Evolutionary conservation across 1,140 invertebrate genomes (phyloP).

Genomic region (Chionoecetes opilio): DNA sequence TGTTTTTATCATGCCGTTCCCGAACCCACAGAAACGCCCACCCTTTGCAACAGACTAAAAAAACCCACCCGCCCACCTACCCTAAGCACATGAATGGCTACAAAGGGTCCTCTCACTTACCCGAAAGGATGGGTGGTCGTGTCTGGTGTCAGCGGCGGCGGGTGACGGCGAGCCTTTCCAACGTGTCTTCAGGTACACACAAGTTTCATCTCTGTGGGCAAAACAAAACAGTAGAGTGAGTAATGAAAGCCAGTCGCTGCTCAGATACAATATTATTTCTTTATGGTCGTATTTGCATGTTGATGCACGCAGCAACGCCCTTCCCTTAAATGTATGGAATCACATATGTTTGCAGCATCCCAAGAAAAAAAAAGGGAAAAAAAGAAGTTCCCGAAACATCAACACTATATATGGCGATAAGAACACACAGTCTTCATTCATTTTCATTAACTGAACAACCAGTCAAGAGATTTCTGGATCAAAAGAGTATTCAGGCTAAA

Average conservation of each 20-base stretch:
- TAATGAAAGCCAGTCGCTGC: background rate
- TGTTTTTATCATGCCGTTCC: constrained; percentile 19
- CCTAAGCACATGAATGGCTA: background rate
- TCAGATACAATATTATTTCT: too few relatives aligned
- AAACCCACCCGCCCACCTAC: background rate
- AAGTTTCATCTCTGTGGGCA: background rate
- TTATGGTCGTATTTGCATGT: too few relatives aligned
- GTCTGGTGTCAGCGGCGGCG: background rate
- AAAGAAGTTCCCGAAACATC: too few relatives aligned
- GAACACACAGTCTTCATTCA: too few relatives aligned
- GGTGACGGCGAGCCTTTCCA: background rate
- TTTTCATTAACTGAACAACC: too few relatives aligned
- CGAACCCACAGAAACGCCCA: background rate
- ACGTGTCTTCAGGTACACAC: background rate
- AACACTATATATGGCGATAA: too few relatives aligned
- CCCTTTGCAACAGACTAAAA: background rate
- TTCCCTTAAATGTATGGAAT: too few relatives aligned
- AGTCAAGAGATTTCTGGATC: too few relatives aligned
- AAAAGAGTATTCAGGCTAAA: too few relatives aligned
- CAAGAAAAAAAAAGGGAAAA: too few relatives aligned
- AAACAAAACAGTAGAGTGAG: background rate
- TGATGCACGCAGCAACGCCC: too few relatives aligned
- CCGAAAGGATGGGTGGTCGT: background rate
- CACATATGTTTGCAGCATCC: too few relatives aligned
- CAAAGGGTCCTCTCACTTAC: background rate